A percentile compares a stretch with the other conserved stretches of the same genome.
phyloP scores from a whole-genome alignment of 1,140 invertebrate genomes.

The Coboldia fuscipes region DNA sequence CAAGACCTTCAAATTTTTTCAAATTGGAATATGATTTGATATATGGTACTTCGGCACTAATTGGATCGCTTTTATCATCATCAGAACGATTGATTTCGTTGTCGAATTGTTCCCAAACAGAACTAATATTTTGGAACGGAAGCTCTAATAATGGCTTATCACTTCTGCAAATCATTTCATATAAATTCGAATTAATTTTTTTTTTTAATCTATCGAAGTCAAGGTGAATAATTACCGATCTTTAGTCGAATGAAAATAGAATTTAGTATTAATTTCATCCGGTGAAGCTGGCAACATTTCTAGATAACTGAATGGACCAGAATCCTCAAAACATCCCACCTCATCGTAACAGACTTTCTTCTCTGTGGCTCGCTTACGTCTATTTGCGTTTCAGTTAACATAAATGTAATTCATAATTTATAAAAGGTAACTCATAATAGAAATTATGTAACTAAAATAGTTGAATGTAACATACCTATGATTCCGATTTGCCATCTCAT shows the following conservation, averaged over 20 bases:
- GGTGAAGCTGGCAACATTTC: constrained; percentile 75
- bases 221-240: constrained; percentile 26
- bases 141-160: constrained; percentile 40
- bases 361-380: constrained; percentile 34
- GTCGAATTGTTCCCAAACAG: constrained; percentile 34
- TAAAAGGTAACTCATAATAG: no score
- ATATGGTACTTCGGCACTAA: not conserved
- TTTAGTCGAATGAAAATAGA: constrained; percentile 38
- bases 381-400: no score
- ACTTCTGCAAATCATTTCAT: constrained; percentile 14
- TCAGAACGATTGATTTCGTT: constrained; percentile 19
- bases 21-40: constrained; percentile 5
- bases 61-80: not conserved
- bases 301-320: constrained; percentile 75
- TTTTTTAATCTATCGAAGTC: not conserved
- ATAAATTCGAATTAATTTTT: constrained; percentile 1
- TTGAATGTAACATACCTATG: constrained; percentile 2
- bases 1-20: constrained; percentile 16
- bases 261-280: constrained; percentile 67
- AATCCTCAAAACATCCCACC: constrained; percentile 83
- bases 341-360: constrained; percentile 72
- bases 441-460: constrained; percentile 3
- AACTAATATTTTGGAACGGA: constrained; percentile 40
- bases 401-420: no score
- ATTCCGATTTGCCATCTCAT: constrained; percentile 13